These are phyloP conservation scores for Montipora efflorescens DNA, from an alignment of 64 coral and sea anemone genomes.

Conservation along the genomic window DNA sequence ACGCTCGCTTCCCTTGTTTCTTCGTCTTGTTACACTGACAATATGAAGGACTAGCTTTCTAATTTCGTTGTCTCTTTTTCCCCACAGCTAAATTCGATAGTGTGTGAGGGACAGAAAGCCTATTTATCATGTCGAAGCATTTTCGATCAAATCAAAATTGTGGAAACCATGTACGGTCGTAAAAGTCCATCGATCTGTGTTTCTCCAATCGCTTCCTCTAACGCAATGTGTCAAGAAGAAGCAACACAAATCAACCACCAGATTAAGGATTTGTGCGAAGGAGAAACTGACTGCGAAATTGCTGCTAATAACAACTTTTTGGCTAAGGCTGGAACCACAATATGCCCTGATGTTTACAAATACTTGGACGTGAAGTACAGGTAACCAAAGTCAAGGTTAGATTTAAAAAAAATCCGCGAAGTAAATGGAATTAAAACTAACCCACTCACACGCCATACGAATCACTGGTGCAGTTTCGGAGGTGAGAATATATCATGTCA, in stretches of 20 bases:
- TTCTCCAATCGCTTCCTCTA: slow-evolving; percentile 27
- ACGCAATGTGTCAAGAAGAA: slow-evolving; percentile 31
- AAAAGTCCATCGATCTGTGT: slow-evolving; percentile 37
- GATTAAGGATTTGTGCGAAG: slow-evolving; percentile 54
- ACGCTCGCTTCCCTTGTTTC: too few relatives aligned
- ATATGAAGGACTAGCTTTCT: neutral
- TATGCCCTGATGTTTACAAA: slow-evolving; percentile 60
- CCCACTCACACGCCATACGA: too few relatives aligned
- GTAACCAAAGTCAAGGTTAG: neutral
- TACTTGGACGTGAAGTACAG: slow-evolving; percentile 64
- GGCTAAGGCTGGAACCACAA: slow-evolving; percentile 60
- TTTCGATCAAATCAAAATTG: slow-evolving; percentile 49
- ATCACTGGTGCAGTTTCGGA: too few relatives aligned
- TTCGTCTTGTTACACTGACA: too few relatives aligned
- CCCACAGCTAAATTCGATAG: slow-evolving; percentile 19
- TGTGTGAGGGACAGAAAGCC: slow-evolving; percentile 65
- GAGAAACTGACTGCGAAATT: slow-evolving; percentile 53
- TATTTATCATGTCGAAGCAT: slow-evolving; percentile 44
- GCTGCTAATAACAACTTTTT: slow-evolving; percentile 58
- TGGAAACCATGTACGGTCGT: slow-evolving; percentile 59
- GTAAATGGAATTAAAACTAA: too few relatives aligned
- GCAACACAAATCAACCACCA: slow-evolving; percentile 47
- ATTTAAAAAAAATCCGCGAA: neutral
- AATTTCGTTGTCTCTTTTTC: neutral
- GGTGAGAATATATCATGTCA: too few relatives aligned